A percentile compares a stretch with the other conserved stretches of the same genome.
These are phyloP conservation scores for Acromyrmex echinatior DNA, from an alignment of 1,140 invertebrate species.

Conservation along the genomic window DNA sequence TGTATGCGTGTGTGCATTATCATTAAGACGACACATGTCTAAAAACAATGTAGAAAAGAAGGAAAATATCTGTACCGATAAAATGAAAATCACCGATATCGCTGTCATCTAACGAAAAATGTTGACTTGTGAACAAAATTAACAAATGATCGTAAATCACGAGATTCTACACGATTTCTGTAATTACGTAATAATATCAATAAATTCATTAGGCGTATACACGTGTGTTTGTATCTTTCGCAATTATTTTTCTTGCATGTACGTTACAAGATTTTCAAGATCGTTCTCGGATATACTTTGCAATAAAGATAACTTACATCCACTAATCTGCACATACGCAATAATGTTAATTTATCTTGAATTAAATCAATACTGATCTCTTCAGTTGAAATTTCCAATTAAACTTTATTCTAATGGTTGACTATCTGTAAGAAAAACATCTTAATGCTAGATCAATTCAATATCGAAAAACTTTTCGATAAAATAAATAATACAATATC, in stretches of 20 bases:
- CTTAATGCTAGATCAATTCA: background rate
- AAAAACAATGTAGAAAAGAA: slow-evolving; percentile 26
- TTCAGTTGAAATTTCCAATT: background rate
- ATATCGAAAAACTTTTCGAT: background rate
- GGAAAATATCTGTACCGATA: background rate
- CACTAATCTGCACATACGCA: background rate
- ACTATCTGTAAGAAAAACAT: background rate
- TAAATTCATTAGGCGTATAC: slow-evolving; percentile 40
- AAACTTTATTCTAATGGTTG: background rate
- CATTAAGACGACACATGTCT: background rate
- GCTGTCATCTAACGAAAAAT: background rate
- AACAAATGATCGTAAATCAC: slow-evolving; percentile 28
- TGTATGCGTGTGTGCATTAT: background rate
- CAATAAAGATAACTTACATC: background rate
- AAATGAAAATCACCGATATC: slow-evolving; percentile 7
- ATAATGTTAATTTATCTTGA: background rate
- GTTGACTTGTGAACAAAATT: background rate
- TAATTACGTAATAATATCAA: slow-evolving; percentile 15
- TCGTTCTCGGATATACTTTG: slow-evolving; percentile 5
- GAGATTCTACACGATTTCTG: slow-evolving; percentile 18
- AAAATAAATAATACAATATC: background rate
- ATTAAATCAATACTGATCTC: background rate
- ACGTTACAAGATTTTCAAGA: slow-evolving; percentile 13
- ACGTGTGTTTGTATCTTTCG: background rate
- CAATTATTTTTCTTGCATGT: slow-evolving; percentile 10